Evolutionary conservation across 2,797 vertebrate genomes (phyloP).

Genomic region (Chiroxiphia lanceolata): DNA sequence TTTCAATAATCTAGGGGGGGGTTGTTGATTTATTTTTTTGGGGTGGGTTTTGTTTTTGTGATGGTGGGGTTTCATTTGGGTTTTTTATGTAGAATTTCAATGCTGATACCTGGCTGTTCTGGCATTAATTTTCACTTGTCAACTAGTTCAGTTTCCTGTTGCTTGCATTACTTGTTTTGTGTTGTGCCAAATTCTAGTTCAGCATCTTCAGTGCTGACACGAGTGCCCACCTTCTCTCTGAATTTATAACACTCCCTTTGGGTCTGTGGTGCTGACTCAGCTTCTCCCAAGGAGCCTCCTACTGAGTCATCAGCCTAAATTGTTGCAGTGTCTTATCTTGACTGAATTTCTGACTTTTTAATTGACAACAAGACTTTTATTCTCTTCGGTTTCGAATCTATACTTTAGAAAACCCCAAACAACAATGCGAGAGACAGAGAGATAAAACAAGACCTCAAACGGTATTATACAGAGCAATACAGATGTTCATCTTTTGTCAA

Average conservation of each 20-base stretch:
- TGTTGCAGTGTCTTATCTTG: not conserved
- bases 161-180: not conserved
- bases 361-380: not conserved
- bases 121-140: not conserved
- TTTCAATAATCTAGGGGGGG: not conserved
- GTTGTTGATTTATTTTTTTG: not conserved
- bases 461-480: not conserved
- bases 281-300: not conserved
- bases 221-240: not conserved
- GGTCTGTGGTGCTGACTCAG: not conserved
- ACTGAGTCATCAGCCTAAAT: not conserved
- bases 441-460: not conserved
- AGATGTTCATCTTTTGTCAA: not conserved
- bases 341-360: not conserved
- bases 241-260: not conserved
- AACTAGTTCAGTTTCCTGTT: not conserved
- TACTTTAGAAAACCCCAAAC: not conserved
- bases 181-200: not conserved
- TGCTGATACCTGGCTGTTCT: not conserved
- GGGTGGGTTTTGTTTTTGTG: not conserved
- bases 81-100: accelerated
- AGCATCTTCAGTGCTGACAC: not conserved
- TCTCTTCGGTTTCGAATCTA: not conserved
- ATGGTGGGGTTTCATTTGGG: not conserved
- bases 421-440: not conserved